phyloP scores from a whole-genome alignment of 2,888 invertebrate genomes.

The Sesia apiformis region DNA sequence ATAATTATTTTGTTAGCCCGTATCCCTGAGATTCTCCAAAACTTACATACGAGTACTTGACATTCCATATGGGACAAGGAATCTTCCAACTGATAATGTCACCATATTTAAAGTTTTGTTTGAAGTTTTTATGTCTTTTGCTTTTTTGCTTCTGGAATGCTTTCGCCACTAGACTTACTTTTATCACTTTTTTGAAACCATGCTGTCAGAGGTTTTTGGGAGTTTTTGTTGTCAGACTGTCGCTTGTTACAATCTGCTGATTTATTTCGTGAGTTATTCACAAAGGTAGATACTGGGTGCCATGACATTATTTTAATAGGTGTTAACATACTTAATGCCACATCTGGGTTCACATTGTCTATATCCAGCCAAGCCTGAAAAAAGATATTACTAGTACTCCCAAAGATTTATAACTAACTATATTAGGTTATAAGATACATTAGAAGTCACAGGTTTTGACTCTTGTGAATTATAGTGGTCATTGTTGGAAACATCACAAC shows the following conservation, averaged over 20 bases:
- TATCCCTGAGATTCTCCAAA: too few species aligned
- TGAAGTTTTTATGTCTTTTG: neutral
- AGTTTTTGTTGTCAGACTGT: neutral
- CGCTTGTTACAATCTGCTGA: slow-evolving; percentile 73
- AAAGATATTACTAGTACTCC: neutral
- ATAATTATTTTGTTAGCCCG: too few species aligned
- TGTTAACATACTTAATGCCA: slow-evolving; percentile 71
- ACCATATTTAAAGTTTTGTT: neutral
- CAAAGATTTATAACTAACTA: too few species aligned
- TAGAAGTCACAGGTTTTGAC: neutral
- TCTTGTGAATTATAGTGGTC: too few species aligned
- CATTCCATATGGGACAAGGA: too few species aligned
- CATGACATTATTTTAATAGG: slow-evolving; percentile 72
- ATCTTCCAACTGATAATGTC: neutral
- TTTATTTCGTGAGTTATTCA: slow-evolving; percentile 84
- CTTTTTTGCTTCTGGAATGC: slow-evolving; percentile 8
- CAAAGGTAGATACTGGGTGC: slow-evolving; percentile 81
- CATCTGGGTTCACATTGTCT: slow-evolving; percentile 61
- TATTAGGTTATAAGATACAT: neutral
- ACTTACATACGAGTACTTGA: too few species aligned
- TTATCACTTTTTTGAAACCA: slow-evolving; percentile 53
- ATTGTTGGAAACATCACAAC: too few species aligned
- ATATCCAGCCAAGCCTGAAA: slow-evolving; percentile 80
- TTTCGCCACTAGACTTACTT: slow-evolving; percentile 27
- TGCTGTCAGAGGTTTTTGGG: slow-evolving; percentile 58